Base-by-base conservation (phyloP, 2,797 vertebrate species). In the Alauda arvensis region DNA sequence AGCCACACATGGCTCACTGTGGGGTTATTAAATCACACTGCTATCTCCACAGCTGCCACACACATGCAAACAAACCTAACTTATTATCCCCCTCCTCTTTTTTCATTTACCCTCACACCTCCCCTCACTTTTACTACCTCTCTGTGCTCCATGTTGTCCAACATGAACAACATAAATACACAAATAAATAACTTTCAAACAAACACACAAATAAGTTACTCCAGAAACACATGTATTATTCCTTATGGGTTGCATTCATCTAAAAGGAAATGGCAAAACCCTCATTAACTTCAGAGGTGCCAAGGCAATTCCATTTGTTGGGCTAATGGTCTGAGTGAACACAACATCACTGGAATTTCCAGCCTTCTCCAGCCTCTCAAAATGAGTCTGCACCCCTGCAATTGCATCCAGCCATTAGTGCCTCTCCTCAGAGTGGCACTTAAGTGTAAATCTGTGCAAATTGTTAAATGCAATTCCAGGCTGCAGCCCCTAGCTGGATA, bases 1-100 rank as follows among this genome's bases (percentile, higher is more conserved):
- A 89, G 55, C 0, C 0, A 63, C 87, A 82, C 88, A 40, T 5
- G 25, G 84, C 45, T 57, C 63, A 6, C 43, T 49, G 63, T 53
- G 28, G 79, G 52, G 78, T 86, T 93, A 71, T 88, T 94, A 93
- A 93, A 90, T 88, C 88, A 91, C 65, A 77, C 18, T 17, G 19
- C 37, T 89, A 71, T 80, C 81, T 89, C 74, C 56, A 65, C 85
- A 88, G 71, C 87, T 88, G 83, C 66, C 88, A 91, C 1, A 87
- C 21, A 46, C 86, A 80, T 60, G 83, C 71, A 92, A 93, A 94
- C 77, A 85, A 45, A 78, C 56, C 12, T 45, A 53, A 90, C 18
- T 87, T 85, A 77, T 39, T 88, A 68, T 23, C 15, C 20, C 26
- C 12, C 37, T 62, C 24, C 33, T 20, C 2, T 20, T 80, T 78